Evolutionary conservation across 1,140 invertebrate genomes (phyloP).

Genomic region (Zaprionus vittiger): DNA sequence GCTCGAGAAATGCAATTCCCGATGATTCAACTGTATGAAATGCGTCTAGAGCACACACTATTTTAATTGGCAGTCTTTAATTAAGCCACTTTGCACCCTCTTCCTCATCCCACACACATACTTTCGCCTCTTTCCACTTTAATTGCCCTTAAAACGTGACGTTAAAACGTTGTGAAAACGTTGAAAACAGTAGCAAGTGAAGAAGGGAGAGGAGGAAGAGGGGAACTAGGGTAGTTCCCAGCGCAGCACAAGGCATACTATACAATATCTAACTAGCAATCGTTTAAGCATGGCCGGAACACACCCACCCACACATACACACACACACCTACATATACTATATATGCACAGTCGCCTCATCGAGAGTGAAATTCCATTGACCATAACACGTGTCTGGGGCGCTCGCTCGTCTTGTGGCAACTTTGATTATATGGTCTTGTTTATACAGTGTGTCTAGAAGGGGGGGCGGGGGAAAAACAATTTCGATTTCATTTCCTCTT

Average conservation of each 20-base stretch:
- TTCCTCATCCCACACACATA: slow-evolving; percentile 16
- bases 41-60: not conserved
- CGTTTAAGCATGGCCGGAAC: slow-evolving; percentile 64
- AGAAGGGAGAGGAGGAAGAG: not conserved
- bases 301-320: slow-evolving; percentile 57
- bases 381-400: slow-evolving; percentile 39
- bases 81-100: slow-evolving; percentile 7
- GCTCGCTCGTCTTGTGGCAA: slow-evolving; percentile 23
- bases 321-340: not conserved
- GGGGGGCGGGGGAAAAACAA: slow-evolving; percentile 29
- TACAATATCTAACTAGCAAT: slow-evolving; percentile 64
- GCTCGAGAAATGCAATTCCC: slow-evolving; percentile 41
- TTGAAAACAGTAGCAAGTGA: slow-evolving; percentile 51
- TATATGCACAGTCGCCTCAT: slow-evolving; percentile 20
- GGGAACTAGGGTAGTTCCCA: slow-evolving; percentile 49
- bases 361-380: slow-evolving; percentile 51
- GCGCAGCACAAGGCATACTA: slow-evolving; percentile 37
- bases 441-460: slow-evolving; percentile 19
- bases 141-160: slow-evolving; percentile 77
- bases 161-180: slow-evolving; percentile 61
- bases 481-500: slow-evolving; percentile 63
- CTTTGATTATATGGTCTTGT: slow-evolving; percentile 43
- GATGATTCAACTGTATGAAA: slow-evolving; percentile 27
- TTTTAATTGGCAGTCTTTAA: slow-evolving; percentile 32
- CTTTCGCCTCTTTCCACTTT: slow-evolving; percentile 52